Evolutionary conservation across 2,113 vertebrate species (phyloP).

Genomic region (Melozone crissalis): DNA sequence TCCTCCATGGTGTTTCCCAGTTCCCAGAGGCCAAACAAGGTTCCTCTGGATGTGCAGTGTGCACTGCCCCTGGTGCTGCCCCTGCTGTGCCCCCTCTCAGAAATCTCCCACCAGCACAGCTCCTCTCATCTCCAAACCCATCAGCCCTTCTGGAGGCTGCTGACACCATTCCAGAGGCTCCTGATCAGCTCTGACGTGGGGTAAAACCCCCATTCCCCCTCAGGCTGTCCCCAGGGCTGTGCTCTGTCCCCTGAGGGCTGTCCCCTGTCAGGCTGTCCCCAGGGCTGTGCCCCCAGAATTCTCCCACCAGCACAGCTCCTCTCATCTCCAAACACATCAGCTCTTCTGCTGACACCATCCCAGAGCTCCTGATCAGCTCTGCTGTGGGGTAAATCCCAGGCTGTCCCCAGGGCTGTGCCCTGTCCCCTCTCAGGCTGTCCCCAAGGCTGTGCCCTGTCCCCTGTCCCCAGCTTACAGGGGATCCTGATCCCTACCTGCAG

Average conservation of each 20-base stretch:
- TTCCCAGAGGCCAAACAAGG: neutral
- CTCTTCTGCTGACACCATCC: neutral
- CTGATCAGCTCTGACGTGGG: accelerated
- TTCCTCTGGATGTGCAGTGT: neutral
- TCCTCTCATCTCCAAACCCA: neutral
- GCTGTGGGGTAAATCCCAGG: accelerated
- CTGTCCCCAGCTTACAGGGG: too few relatives aligned
- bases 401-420: neutral
- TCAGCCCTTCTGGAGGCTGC: neutral
- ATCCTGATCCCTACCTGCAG: conserved; percentile 53
- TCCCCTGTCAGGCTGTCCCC: neutral
- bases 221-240: neutral
- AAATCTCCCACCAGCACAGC: neutral
- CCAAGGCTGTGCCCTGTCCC: neutral
- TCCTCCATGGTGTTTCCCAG: accelerated
- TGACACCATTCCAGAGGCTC: neutral
- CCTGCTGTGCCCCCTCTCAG: neutral
- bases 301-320: neutral
- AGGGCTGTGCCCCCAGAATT: neutral
- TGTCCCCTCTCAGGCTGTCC: neutral
- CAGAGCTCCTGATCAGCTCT: neutral
- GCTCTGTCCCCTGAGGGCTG: neutral
- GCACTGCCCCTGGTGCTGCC: neutral
- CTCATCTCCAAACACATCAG: accelerated
- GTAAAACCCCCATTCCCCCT: neutral